Conservation (phyloP, 2,113 vertebrate species). For the Ranitomeya imitator region DNA sequence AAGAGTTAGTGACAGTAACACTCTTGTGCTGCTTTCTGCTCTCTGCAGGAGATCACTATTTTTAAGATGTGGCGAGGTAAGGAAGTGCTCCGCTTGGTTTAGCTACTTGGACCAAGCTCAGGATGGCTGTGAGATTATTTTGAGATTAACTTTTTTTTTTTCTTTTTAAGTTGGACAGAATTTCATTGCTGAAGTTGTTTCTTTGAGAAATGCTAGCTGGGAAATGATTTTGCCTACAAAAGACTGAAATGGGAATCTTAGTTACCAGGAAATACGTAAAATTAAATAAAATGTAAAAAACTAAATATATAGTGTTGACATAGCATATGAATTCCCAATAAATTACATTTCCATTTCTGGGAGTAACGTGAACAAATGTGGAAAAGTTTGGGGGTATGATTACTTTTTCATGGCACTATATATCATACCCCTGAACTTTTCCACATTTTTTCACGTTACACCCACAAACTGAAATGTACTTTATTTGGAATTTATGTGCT, state of each 20-base stretch:
- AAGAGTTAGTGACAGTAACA: conserved; percentile 40
- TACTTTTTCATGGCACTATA: too few relatives aligned
- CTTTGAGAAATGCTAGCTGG: neutral
- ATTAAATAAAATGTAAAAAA: too few relatives aligned
- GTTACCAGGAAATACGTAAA: too few relatives aligned
- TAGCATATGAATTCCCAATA: too few relatives aligned
- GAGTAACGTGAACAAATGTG: too few relatives aligned
- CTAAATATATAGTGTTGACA: too few relatives aligned
- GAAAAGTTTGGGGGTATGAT: too few relatives aligned
- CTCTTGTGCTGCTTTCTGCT: conserved; percentile 42
- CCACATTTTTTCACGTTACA: too few relatives aligned
- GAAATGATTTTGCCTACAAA: neutral
- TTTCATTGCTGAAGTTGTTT: neutral
- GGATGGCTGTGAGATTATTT: conserved; percentile 17
- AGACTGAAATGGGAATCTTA: neutral
- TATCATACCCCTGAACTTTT: too few relatives aligned
- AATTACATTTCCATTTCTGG: too few relatives aligned
- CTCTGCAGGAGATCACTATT: conserved; percentile 47
- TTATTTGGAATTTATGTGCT: too few relatives aligned
- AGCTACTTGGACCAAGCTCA: conserved; percentile 19
- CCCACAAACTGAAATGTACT: too few relatives aligned
- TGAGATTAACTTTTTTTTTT: neutral
- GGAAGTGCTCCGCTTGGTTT: conserved; percentile 30
- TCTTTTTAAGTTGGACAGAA: neutral
- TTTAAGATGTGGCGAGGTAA: conserved; percentile 49